These are phyloP conservation scores for Melieria picta DNA, from an alignment of 2,888 invertebrate genomes.

Conservation along the genomic window DNA sequence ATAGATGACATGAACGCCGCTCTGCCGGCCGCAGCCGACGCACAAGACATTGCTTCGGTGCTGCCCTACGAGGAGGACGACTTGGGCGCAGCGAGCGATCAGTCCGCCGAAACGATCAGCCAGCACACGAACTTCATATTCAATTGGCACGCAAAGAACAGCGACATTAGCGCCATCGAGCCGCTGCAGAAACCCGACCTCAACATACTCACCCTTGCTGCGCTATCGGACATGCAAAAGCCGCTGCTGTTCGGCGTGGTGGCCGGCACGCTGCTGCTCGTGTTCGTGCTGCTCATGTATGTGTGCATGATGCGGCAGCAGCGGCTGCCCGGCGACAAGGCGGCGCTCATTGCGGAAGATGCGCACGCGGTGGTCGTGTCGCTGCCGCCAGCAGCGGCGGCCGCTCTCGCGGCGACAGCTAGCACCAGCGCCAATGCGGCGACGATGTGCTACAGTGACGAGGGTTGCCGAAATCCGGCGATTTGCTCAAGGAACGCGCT, in stretches of 20 bases:
- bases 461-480: constrained; percentile 48
- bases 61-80: constrained; percentile 40
- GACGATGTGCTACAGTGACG: constrained; percentile 26
- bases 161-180: constrained; percentile 51
- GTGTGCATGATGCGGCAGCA: constrained; percentile 48
- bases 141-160: constrained; percentile 50
- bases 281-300: constrained; percentile 48
- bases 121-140: constrained; percentile 51
- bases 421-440: constrained; percentile 38
- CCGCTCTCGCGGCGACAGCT: constrained; percentile 37
- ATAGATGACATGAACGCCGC: constrained; percentile 16
- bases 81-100: constrained; percentile 26
- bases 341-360: constrained; percentile 53
- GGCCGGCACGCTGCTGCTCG: constrained; percentile 50
- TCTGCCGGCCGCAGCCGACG: background rate
- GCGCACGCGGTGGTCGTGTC: constrained; percentile 46
- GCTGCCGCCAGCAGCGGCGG: constrained; percentile 45
- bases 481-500: constrained; percentile 50
- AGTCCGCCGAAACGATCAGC: constrained; percentile 47
- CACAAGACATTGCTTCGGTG: constrained; percentile 33
- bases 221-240: constrained; percentile 52
- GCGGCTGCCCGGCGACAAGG: constrained; percentile 49
- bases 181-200: constrained; percentile 49
- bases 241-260: constrained; percentile 53
- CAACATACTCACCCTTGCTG: constrained; percentile 48